Evolutionary conservation across 2,113 vertebrate genomes (phyloP).

Genomic region (Catharus fuscescens): DNA sequence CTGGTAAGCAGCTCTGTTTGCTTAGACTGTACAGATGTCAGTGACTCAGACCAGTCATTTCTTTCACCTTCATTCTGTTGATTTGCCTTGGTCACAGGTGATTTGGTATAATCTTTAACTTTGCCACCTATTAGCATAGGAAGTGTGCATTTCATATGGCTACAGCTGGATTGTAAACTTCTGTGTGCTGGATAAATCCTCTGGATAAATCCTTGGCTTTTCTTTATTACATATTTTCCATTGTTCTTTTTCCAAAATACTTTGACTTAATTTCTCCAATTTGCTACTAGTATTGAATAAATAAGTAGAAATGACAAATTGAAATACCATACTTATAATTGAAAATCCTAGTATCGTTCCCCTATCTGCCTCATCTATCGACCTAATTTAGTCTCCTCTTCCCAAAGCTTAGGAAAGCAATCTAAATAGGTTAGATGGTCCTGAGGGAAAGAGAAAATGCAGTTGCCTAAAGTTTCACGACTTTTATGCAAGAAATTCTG

Average conservation of each 20-base stretch:
- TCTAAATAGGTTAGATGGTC: constrained; percentile 34
- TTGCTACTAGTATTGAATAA: not conserved
- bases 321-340: constrained; percentile 30
- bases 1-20: not conserved
- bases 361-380: constrained; percentile 36
- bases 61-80: not conserved
- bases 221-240: not conserved
- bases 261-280: constrained; percentile 2
- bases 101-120: not conserved
- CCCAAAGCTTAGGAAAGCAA: constrained; percentile 21
- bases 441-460: not conserved
- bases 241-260: not conserved
- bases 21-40: not conserved
- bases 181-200: not conserved
- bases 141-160: not conserved
- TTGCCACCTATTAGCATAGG: not conserved
- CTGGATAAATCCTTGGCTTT: not conserved
- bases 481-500: not conserved
- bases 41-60: not conserved
- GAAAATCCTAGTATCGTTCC: constrained; percentile 6
- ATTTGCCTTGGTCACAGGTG: not conserved
- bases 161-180: not conserved
- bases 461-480: not conserved
- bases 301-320: constrained; percentile 13
- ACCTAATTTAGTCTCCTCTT: constrained; percentile 48